Percentiles rank a stretch among this genome's conserved stretches.
These are phyloP conservation scores for Wiebesia pumilae DNA, from an alignment of 1,140 invertebrate genomes.

Conservation along the genomic window DNA sequence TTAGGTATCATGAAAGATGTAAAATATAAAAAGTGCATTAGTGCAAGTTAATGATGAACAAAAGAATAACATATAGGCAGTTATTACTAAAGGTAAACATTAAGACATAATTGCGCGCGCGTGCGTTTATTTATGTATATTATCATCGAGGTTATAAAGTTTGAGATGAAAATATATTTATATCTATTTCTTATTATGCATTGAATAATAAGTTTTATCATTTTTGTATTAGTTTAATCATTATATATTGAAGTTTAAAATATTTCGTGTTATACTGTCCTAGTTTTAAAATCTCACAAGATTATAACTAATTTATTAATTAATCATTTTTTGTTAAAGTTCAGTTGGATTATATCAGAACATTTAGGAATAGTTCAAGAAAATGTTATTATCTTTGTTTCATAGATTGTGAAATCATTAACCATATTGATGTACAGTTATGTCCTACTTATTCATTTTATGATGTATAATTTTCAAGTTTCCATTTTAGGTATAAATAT, in stretches of 20 bases:
- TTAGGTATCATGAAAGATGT: background rate
- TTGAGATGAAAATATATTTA: slow-evolving; percentile 34
- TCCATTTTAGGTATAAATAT: background rate
- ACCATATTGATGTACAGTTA: slow-evolving; percentile 50
- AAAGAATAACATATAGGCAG: background rate
- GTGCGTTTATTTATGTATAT: background rate
- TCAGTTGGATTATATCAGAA: background rate
- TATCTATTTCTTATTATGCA: background rate
- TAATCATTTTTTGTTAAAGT: background rate
- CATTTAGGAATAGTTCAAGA: background rate
- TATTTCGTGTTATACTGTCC: background rate
- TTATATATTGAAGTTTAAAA: background rate
- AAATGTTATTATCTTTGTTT: slow-evolving; percentile 27
- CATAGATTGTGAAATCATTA: slow-evolving; percentile 21
- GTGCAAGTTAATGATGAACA: background rate
- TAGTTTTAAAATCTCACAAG: background rate
- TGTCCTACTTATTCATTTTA: slow-evolving; percentile 50
- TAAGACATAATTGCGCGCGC: background rate
- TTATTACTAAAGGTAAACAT: slow-evolving; percentile 28
- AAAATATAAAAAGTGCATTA: background rate
- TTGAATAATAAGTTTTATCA: slow-evolving; percentile 4
- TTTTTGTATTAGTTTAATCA: background rate
- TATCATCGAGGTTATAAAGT: slow-evolving; percentile 44
- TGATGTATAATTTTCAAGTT: slow-evolving; percentile 30
- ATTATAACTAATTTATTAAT: background rate